Evolutionary conservation across 2,888 invertebrate genomes (phyloP), one percentile per base, ranked within the genome.

Genomic region (Melanostoma mellinum): DNA sequence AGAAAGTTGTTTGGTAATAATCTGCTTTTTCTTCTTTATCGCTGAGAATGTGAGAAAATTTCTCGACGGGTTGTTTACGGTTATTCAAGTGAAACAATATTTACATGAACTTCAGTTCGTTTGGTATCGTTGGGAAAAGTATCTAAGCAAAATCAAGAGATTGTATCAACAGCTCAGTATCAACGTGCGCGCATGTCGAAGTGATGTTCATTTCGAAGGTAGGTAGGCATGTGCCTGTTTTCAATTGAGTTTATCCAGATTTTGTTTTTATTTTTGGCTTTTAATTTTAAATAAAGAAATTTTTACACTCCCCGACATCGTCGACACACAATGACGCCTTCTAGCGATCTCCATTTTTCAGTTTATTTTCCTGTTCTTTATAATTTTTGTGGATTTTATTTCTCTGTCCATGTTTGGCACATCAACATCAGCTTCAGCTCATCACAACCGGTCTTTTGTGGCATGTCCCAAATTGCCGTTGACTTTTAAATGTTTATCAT

Each of bases 391-490:
- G 32, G 2, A 32, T 4, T 52, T 35, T 69, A 8, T 44, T 30
- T 73, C 52, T 42, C 48, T 58, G 52, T 48, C 81, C 76, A 46
- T 73, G 69, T 77, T 77, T 50, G 73, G 82, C 40, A 68, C 56
- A 81, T 58, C 10, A n/a, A 42, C 6, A 58, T 20, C 20, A 20
- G 20, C 20, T 20, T 20, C 20, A 20, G 20, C 20, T 20, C 20
- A 20, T 20, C 20, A 63, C 68, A 82, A 82, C 82, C 82, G 82
- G 82, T 82, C 61, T 53, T 56, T 63, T 68, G 46, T 44, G 38
- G 36, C 20, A 61, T 69, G 56, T 65, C 61, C 33, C 56, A 46
- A 44, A 46, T 80, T 69, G 60, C 61, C 35, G 56, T 52, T 68
- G 42, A 2, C 20, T 52, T 61, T 48, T 36, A 48, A 61, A 61